A percentile compares a stretch with the other conserved stretches of the same genome.
Conservation (phyloP, 1,140 invertebrate species). For the Gryllus bimaculatus region DNA sequence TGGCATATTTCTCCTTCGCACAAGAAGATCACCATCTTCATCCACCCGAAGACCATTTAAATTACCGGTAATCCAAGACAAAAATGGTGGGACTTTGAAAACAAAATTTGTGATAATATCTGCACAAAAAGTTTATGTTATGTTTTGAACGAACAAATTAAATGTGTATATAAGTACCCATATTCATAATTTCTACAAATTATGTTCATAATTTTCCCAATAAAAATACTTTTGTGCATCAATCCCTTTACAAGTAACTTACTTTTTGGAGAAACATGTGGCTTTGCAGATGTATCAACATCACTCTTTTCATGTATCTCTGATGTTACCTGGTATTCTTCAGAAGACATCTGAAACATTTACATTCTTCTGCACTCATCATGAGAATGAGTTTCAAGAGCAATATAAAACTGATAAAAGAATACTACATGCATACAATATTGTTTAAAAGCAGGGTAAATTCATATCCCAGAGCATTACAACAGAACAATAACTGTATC, state of each 20-base stretch:
- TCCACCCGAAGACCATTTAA: constrained; percentile 29
- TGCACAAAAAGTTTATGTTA: constrained; percentile 28
- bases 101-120: constrained; percentile 45
- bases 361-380: too few species aligned
- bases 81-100: constrained; percentile 39
- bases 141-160: background rate
- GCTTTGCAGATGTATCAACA: background rate
- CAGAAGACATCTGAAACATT: constrained; percentile 16
- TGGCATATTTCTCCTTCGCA: constrained; percentile 28
- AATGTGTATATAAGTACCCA: background rate
- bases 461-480: too few species aligned
- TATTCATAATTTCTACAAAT: background rate
- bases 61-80: background rate
- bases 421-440: too few species aligned
- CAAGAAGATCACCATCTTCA: constrained; percentile 42
- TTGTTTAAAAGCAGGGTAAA: too few species aligned
- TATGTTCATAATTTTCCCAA: background rate
- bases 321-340: constrained; percentile 15
- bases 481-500: too few species aligned
- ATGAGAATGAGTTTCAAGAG: background rate
- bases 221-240: background rate
- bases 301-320: constrained; percentile 13
- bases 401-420: too few species aligned
- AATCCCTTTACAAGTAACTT: background rate
- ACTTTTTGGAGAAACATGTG: constrained; percentile 8